These are phyloP conservation scores for Schizopygopsis pylzovi DNA, from an alignment of 2,797 vertebrate species.

Conservation along the genomic window DNA sequence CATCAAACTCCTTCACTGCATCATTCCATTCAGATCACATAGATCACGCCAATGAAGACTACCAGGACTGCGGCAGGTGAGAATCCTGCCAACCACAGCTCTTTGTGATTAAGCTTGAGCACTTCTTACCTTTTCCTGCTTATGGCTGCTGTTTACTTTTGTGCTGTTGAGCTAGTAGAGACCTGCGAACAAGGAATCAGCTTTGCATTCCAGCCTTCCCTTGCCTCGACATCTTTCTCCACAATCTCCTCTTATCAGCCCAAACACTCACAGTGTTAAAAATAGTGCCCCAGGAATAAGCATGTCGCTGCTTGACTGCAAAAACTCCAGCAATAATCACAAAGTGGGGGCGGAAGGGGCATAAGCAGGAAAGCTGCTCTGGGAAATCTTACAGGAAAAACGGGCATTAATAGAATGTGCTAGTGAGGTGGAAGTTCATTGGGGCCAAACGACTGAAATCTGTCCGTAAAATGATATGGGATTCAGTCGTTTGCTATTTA, in stretches of 20 bases:
- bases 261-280: constrained; percentile 71
- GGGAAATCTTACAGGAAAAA: constrained; percentile 56
- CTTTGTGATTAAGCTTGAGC: neutral
- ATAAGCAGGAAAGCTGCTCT: constrained; percentile 50
- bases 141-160: constrained; percentile 40
- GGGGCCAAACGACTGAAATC: neutral
- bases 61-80: constrained; percentile 73
- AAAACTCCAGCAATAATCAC: constrained; percentile 64
- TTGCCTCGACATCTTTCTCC: constrained; percentile 61
- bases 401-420: neutral
- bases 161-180: constrained; percentile 68
- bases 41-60: constrained; percentile 68
- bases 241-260: constrained; percentile 76
- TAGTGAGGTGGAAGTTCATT: constrained; percentile 11
- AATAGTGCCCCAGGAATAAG: constrained; percentile 74
- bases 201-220: constrained; percentile 73
- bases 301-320: constrained; percentile 71
- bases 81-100: neutral
- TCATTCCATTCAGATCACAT: constrained; percentile 70
- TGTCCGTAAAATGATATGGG: neutral
- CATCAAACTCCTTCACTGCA: constrained; percentile 81
- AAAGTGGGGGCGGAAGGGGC: constrained; percentile 44
- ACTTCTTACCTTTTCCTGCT: neutral
- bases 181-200: constrained; percentile 72
- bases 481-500: neutral